phyloP scores from a whole-genome alignment of 2,113 vertebrate genomes.

The Callithrix jacchus region DNA sequence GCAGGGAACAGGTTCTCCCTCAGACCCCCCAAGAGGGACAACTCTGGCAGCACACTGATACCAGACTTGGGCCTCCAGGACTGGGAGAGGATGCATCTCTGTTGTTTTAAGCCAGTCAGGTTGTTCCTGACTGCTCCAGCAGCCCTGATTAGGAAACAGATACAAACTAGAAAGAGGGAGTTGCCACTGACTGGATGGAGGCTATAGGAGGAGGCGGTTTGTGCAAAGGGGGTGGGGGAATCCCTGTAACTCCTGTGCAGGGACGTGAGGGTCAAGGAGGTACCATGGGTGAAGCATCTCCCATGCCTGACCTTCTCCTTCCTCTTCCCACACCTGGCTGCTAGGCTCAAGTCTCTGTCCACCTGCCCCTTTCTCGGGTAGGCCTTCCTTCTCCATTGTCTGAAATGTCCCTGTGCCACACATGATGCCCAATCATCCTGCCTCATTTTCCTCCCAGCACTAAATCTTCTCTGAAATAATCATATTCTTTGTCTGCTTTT shows the following conservation, averaged over 20 bases:
- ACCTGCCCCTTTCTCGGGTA: background rate
- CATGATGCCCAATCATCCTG: background rate
- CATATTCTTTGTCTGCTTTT: background rate
- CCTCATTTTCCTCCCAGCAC: background rate
- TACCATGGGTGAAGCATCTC: fast-evolving
- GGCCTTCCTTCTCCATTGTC: background rate
- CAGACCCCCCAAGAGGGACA: background rate
- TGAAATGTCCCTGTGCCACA: background rate
- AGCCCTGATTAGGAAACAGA: background rate
- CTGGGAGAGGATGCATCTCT: background rate
- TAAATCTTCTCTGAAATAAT: background rate
- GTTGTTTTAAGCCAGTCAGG: background rate
- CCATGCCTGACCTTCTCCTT: background rate
- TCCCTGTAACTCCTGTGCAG: background rate
- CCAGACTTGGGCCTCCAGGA: background rate
- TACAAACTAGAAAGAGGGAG: background rate
- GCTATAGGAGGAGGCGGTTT: background rate
- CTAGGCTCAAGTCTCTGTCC: too few species aligned
- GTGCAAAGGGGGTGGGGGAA: background rate
- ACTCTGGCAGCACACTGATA: fast-evolving
- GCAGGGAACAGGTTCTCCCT: fast-evolving
- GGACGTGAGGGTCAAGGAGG: background rate
- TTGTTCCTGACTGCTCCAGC: background rate
- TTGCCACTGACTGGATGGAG: background rate
- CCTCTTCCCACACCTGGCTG: background rate